Evolutionary conservation across 2,888 invertebrate species (phyloP), one percentile per base, ranked within the genome.

Genomic region (Metacarcinus magister): DNA sequence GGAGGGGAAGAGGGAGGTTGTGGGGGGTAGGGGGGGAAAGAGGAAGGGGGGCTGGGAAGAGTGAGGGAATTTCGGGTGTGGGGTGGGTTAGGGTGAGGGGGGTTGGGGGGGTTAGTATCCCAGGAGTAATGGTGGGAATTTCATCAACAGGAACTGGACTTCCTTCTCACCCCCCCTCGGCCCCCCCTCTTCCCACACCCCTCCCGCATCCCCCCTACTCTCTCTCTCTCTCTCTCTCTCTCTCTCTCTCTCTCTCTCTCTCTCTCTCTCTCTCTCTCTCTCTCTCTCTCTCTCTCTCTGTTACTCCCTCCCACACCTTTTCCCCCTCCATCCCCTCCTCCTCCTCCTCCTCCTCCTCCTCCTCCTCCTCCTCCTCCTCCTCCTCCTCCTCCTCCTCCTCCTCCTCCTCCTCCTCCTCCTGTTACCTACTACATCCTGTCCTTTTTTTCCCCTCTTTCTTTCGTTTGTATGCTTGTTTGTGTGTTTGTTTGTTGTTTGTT

Each of bases 101-200:
- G 82, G 10, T 8, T 28, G 10, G 82, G 82, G 32, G 75, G 82
- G 16, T 67, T 5, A 82, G 82, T 82, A 82, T 82, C 82, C 82
- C 32, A 82, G 82, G 82, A 82, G 82, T 82, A 82, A 82, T 82
- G 82, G 82, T 82, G 82, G 82, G 82, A 82, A 82, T 82, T 32
- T 82, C 10, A 32, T 82, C 82, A 82, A 82, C 82, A 82, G 82
- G 82, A 82, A 82, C 82, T 91, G 91, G 44, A 13, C 43, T 91
- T 44, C 91, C 91, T 46, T 46, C 46, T 48, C 48, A 3, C 23
- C 46, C 48, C 23, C 44, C 46, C 48, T 46, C 46, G n/a, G 5
- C n/a, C 28, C 46, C 5, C 32, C 28, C 91, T 44, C 91, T 46
- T 43, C 39, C n/a, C 19, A 10, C 46, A n/a, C 48, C 5, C 46